These are phyloP conservation scores for Meloidogyne floridensis DNA, from an alignment of 1,140 invertebrate genomes.

Conservation along the genomic window DNA sequence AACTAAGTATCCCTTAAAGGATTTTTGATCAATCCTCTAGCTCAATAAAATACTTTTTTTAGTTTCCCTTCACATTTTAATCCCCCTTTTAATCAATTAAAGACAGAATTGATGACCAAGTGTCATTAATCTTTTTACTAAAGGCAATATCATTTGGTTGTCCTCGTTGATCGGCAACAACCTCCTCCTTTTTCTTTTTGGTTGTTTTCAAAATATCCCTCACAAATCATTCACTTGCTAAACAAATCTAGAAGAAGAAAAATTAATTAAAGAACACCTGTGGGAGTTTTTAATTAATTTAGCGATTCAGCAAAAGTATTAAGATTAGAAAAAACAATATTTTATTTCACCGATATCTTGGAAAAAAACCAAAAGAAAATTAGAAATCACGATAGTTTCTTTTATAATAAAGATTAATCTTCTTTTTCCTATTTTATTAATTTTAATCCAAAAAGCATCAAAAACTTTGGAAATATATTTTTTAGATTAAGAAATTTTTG, in stretches of 20 bases:
- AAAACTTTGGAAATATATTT: no score
- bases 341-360: no score
- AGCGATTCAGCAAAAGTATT: no score
- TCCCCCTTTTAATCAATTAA: not conserved
- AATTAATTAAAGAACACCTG: not conserved
- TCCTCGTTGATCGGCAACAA: not conserved
- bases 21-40: not conserved
- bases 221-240: no score
- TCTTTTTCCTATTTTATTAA: not conserved
- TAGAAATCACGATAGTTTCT: no score
- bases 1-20: no score
- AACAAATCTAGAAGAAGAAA: not conserved
- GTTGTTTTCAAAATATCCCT: not conserved
- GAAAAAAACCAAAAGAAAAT: no score
- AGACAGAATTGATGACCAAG: not conserved
- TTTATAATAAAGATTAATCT: not conserved
- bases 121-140: not conserved
- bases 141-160: not conserved
- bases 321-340: no score
- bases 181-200: not conserved
- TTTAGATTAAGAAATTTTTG: not conserved
- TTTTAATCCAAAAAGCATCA: not conserved
- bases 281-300: not conserved
- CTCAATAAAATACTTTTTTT: not conserved
- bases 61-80: not conserved